A percentile compares a stretch with the other conserved stretches of the same genome.
phyloP scores from a whole-genome alignment of 2,113 vertebrate genomes.

The Zapornia atra region DNA sequence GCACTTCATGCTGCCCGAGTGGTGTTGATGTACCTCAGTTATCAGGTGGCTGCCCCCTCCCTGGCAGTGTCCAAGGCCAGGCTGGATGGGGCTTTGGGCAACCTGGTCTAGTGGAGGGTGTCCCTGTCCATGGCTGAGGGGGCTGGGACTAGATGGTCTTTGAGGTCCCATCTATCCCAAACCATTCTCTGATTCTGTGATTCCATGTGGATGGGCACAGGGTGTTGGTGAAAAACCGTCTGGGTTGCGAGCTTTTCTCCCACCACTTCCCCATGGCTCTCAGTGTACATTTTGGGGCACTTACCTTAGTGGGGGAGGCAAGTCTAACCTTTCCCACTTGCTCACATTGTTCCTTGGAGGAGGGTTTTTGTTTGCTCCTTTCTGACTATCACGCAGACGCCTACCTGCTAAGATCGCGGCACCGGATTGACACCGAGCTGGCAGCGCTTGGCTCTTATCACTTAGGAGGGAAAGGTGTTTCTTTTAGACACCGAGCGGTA shows the following conservation, averaged over 20 bases:
- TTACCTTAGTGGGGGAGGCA: background rate
- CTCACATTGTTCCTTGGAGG: background rate
- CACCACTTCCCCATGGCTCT: background rate
- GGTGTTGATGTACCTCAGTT: too few species aligned
- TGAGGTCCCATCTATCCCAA: too few species aligned
- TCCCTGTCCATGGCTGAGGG: too few species aligned
- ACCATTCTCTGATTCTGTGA: too few species aligned
- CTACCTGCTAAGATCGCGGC: background rate
- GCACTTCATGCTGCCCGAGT: accelerated
- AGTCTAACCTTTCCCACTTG: background rate
- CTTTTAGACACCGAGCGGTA: background rate
- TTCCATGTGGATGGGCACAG: accelerated
- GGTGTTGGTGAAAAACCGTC: background rate
- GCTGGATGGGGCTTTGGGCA: too few species aligned
- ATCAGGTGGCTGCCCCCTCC: background rate
- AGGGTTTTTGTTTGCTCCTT: background rate
- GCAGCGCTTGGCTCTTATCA: background rate
- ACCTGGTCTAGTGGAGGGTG: too few species aligned
- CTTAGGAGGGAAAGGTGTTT: background rate
- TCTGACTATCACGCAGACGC: background rate
- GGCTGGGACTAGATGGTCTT: too few species aligned
- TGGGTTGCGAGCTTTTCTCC: background rate
- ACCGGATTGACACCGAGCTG: accelerated
- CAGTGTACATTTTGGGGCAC: background rate
- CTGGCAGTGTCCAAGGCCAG: too few species aligned